Conservation (phyloP, 2,888 invertebrate species). For the Cryptus armator region DNA sequence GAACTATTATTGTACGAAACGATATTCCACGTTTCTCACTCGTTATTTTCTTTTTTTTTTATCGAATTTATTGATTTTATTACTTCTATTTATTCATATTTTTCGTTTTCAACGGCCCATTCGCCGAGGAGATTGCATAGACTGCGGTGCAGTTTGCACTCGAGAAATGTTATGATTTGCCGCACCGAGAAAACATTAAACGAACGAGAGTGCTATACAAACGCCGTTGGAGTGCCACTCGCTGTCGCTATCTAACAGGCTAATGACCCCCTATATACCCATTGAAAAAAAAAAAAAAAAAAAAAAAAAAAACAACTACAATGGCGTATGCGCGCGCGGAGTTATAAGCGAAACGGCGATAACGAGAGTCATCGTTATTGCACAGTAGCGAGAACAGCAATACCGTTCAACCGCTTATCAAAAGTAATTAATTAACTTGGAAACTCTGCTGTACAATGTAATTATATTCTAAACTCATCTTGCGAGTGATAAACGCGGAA, state of each 20-base stretch:
- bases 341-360: background rate
- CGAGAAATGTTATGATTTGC: constrained; percentile 22
- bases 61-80: background rate
- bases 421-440: background rate
- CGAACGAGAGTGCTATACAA: background rate
- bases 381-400: background rate
- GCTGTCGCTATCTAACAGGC: constrained; percentile 5
- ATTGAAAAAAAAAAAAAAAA: background rate
- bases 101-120: background rate
- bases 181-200: constrained; percentile 28
- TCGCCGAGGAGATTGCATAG: background rate
- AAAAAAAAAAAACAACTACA: background rate
- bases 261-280: constrained; percentile 17
- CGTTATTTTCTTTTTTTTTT: constrained; percentile 2
- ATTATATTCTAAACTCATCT: background rate
- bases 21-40: background rate
- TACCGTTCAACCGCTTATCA: background rate
- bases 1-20: background rate
- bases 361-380: constrained; percentile 1
- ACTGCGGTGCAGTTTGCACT: background rate
- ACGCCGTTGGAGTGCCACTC: constrained; percentile 7
- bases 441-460: background rate
- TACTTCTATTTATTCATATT: background rate
- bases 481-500: no score
- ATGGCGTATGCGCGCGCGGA: background rate